Evolutionary conservation across 2,797 vertebrate species (phyloP), one percentile per base, ranked within the genome.

Genomic region (Setipinna tenuifilis): DNA sequence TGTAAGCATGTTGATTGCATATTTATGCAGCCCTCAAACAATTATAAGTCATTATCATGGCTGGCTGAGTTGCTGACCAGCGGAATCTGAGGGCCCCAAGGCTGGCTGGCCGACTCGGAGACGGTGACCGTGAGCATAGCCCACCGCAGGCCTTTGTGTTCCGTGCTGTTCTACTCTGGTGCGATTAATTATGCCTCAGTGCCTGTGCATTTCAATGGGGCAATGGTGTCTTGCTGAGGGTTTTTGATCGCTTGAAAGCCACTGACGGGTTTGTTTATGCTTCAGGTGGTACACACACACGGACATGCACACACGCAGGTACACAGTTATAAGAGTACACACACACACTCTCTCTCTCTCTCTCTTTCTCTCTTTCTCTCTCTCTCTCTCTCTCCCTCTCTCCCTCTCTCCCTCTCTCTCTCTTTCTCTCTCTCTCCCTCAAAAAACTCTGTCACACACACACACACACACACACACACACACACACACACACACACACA

Each of bases 11-110:
- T 68, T 68, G 62, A 25, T 68, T 68, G 25, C 62, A 68, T 68
- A 68, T 28, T 28, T 28, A 68, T 68, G 61, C 25, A 61, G 3
- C 58, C 58, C 58, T 61, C 58, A 68, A 14, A 68, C 62, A 16
- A 68, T 68, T 35, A 35, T 17, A 35, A 71, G 28, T 87, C 90
- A 85, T 86, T 86, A 87, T 75, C 82, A 86, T 25, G 80, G 62
- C 81, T 83, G 82, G 35, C 75, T 5, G 48, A 57, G 80, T 54
- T 54, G 87, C 57, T 82, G 83, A 88, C 71, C 85, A 81, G 84
- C 84, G 88, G 83, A 3, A 31, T 3, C 31, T 31, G 19, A 44
- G 19, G 50, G 0, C 46, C 1, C 83, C 25, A 25, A 17, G 31
- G 68, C 28, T 11, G 16, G 68, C 28, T 35, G 35, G 12, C 68